Evolutionary conservation across 2,888 invertebrate genomes (phyloP).

Genomic region (Eudasyphora cyanicolor): DNA sequence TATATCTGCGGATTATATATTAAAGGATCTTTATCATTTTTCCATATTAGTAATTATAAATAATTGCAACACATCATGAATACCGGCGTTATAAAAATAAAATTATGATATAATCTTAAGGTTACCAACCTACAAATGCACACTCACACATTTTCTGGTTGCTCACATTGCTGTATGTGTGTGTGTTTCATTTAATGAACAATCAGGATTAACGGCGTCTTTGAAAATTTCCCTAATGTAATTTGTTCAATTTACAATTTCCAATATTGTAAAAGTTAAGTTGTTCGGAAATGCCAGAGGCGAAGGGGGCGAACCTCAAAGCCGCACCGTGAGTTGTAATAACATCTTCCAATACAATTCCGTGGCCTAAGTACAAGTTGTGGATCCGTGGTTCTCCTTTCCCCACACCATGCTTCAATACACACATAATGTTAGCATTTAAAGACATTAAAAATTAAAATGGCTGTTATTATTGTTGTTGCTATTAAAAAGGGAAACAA

Average conservation of each 20-base stretch:
- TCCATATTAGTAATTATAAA: constrained; percentile 4
- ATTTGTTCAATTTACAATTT: constrained; percentile 18
- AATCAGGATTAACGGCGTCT: constrained; percentile 1
- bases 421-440: neutral
- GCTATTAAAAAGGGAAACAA: neutral
- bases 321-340: neutral
- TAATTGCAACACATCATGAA: constrained; percentile 12
- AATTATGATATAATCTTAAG: neutral
- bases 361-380: neutral
- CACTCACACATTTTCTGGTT: neutral
- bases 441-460: constrained; percentile 5
- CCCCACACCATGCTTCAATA: neutral
- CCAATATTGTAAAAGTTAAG: constrained; percentile 4
- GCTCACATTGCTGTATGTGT: neutral
- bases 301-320: neutral
- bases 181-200: neutral
- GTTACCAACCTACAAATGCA: neutral
- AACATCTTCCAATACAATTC: constrained; percentile 1
- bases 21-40: neutral
- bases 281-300: neutral
- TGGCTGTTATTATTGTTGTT: too few relatives aligned
- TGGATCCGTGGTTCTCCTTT: neutral
- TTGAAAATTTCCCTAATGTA: neutral
- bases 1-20: neutral
- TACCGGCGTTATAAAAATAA: constrained; percentile 3